Base-by-base conservation (phyloP, 1,140 invertebrate genomes). In the Apis cerana region DNA sequence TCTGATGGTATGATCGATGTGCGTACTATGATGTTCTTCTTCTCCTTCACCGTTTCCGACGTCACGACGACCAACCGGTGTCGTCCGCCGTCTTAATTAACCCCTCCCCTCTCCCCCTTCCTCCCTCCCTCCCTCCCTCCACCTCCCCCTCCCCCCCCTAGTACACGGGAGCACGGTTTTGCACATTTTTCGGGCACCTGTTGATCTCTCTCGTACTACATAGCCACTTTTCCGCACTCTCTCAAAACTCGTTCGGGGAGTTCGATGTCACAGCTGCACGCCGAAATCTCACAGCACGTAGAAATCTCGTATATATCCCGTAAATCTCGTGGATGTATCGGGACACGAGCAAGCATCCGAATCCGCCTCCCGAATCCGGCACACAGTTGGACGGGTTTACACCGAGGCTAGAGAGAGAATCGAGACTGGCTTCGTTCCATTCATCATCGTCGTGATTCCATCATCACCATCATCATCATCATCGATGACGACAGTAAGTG, bases 171-270 rank as follows among this genome's bases (percentile, higher is more conserved):
- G 64, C 74, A 76, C 80, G 64, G 80, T 76, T 82, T 82, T 82
- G 80, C 80, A 82, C 80, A 82, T 82, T 82, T 81, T 82, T 82
- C 80, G 80, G 74, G 80, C 80, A 82, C 80, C 80, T 82, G 80
- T 82, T 82, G 80, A 82, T 82, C 72, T 69, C 80, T 76, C 74
- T 82, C 64, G 80, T 82, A 67, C 80, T 82, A 75, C 74, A 76
- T 33, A 82, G 72, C 74, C 72, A 75, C 64, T 76, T 82, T 76
- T 82, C 80, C 80, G 74, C 64, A 76, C 74, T 68, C 74, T 48
- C 74, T 68, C 74, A 27, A 76, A 76, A 76, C n/a, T 68, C 52
- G 54, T 67, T 67, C 48, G 54, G 80, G 10, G 33, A 67, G 74
- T 76, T 76, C 64, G 80, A 67, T 82, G 80, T 82, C 69, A 58